A percentile compares a stretch with the other conserved stretches of the same genome.
These are phyloP conservation scores for Puma concolor DNA, from an alignment of 2,113 vertebrate species.

Conservation along the genomic window DNA sequence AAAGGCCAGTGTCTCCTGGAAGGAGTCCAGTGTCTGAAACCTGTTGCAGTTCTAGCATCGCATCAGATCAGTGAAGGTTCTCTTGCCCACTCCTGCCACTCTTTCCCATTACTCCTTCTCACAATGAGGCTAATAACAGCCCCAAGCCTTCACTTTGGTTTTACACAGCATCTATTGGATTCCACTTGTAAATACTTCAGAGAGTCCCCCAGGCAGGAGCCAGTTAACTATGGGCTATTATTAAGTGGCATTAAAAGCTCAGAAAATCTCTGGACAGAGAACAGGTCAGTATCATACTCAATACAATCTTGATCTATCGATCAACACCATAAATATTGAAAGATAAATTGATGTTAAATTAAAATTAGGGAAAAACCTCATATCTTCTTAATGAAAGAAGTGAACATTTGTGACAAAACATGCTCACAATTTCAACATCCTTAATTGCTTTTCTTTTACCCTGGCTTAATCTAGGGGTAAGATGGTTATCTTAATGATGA, in stretches of 20 bases:
- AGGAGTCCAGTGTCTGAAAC: neutral
- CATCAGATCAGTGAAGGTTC: neutral
- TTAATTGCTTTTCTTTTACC: slow-evolving; percentile 35
- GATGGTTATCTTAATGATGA: slow-evolving; percentile 41
- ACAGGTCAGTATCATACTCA: neutral
- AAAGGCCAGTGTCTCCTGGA: neutral
- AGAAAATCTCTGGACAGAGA: neutral
- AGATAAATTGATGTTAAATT: neutral
- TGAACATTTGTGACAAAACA: slow-evolving; percentile 26
- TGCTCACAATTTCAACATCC: neutral
- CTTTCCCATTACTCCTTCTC: neutral
- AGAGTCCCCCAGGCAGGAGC: neutral
- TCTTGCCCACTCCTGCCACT: neutral
- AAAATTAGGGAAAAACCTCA: neutral
- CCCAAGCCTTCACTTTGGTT: neutral
- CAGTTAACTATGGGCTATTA: neutral
- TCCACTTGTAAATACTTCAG: neutral
- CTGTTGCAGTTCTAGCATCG: neutral
- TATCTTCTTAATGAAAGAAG: slow-evolving; percentile 12
- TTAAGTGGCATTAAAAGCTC: neutral
- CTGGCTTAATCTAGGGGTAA: slow-evolving; percentile 11
- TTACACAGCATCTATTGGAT: neutral
- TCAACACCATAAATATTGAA: neutral
- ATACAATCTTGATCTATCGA: neutral
- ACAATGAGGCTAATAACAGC: neutral